These are phyloP conservation scores for Sus scrofa DNA, from an alignment of 2,113 vertebrate species.

Conservation along the genomic window DNA sequence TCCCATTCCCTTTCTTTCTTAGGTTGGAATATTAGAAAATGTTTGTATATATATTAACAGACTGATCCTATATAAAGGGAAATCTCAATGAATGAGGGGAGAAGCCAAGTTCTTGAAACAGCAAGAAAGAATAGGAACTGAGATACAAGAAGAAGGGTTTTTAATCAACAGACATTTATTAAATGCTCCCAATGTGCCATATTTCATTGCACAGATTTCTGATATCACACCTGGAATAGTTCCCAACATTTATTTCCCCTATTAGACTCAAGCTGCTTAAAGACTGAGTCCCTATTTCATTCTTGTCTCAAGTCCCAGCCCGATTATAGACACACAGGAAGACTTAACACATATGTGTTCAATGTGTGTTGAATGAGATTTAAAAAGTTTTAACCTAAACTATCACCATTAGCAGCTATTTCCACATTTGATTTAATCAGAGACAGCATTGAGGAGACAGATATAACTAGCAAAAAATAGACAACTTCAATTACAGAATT, in stretches of 20 bases:
- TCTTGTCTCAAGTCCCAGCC: background rate
- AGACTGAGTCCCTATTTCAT: background rate
- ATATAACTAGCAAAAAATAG: slow-evolving; percentile 67
- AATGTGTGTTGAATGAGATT: slow-evolving; percentile 24
- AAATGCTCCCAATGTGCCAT: background rate
- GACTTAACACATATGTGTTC: background rate
- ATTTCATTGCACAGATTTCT: background rate
- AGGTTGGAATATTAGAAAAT: background rate
- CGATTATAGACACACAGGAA: background rate
- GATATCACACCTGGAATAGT: background rate
- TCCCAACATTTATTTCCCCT: background rate
- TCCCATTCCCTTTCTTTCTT: background rate
- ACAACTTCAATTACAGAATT: slow-evolving; percentile 64
- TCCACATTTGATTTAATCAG: slow-evolving; percentile 66
- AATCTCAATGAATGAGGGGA: background rate
- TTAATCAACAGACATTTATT: too few species aligned
- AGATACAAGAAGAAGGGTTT: background rate
- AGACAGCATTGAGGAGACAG: slow-evolving; percentile 50
- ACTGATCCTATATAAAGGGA: background rate
- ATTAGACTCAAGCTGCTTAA: background rate
- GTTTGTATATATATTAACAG: background rate
- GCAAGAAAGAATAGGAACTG: background rate
- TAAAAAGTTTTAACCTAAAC: slow-evolving; percentile 47
- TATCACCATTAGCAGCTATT: slow-evolving; percentile 53
- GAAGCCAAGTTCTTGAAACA: background rate